Evolutionary conservation across 2,888 invertebrate species (phyloP).

Genomic region (Trichacis sp.): DNA sequence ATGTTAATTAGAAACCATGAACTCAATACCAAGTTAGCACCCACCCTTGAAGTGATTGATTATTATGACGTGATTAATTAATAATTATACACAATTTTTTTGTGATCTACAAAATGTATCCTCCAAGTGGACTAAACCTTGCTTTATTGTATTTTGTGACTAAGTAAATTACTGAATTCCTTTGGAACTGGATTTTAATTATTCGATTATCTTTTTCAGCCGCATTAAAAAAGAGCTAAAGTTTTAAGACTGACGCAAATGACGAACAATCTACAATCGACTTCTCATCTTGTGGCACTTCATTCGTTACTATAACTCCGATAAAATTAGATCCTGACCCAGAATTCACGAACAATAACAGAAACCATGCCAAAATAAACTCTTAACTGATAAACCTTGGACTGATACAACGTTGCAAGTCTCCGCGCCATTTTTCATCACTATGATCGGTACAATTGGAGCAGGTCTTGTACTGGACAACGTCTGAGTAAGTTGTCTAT

Average conservation of each 20-base stretch:
- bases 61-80: no score
- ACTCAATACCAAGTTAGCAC: no score
- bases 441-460: conserved; percentile 95
- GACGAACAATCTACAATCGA: conserved; percentile 36
- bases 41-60: no score
- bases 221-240: conserved; percentile 47
- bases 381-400: conserved; percentile 79
- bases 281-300: conserved; percentile 67
- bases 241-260: conserved; percentile 23
- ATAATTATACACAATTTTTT: no score
- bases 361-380: conserved; percentile 41
- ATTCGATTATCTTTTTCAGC: conserved; percentile 41
- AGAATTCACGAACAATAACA: conserved; percentile 45
- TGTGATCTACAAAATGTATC: no score
- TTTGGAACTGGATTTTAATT: no score
- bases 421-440: conserved; percentile 92
- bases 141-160: no score
- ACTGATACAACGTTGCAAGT: conserved; percentile 85
- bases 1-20: no score
- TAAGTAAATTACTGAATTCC: no score
- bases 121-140: no score
- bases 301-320: conserved; percentile 72
- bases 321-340: conserved; percentile 72
- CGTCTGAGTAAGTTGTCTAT: conserved; percentile 83
- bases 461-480: conserved; percentile 91